Percentiles rank a stretch among this genome's conserved stretches.
phyloP scores from a whole-genome alignment of 2,113 vertebrate species.

The Leptocoma aspasia region DNA sequence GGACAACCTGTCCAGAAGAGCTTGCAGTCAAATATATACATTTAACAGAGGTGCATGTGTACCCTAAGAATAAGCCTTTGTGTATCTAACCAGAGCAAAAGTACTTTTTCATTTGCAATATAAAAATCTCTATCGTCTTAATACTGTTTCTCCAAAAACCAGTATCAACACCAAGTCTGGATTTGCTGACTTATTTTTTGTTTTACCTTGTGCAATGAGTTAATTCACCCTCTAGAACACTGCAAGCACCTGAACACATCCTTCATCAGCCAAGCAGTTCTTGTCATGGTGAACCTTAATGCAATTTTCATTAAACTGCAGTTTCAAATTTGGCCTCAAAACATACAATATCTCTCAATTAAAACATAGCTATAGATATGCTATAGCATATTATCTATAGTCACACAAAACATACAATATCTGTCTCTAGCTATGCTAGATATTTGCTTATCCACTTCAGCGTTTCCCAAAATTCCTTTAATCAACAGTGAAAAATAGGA shows the following conservation, averaged over 20 bases:
- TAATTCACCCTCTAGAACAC: neutral
- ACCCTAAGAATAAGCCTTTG: neutral
- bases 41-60: neutral
- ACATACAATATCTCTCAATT: neutral
- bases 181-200: neutral
- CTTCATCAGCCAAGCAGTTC: neutral
- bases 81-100: neutral
- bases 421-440: neutral
- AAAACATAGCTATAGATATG: neutral
- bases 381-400: neutral
- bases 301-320: neutral
- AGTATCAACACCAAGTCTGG: neutral
- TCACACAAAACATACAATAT: neutral
- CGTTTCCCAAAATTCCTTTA: neutral
- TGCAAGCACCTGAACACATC: neutral
- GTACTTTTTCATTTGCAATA: neutral
- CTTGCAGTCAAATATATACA: neutral
- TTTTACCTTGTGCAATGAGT: neutral
- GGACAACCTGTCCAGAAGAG: neutral
- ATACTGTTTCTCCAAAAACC: neutral
- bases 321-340: neutral
- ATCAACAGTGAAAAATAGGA: neutral
- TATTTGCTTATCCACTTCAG: neutral
- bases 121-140: neutral
- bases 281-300: neutral